phyloP scores from a whole-genome alignment of 2,797 vertebrate species.

The Clarias platycephalus region DNA sequence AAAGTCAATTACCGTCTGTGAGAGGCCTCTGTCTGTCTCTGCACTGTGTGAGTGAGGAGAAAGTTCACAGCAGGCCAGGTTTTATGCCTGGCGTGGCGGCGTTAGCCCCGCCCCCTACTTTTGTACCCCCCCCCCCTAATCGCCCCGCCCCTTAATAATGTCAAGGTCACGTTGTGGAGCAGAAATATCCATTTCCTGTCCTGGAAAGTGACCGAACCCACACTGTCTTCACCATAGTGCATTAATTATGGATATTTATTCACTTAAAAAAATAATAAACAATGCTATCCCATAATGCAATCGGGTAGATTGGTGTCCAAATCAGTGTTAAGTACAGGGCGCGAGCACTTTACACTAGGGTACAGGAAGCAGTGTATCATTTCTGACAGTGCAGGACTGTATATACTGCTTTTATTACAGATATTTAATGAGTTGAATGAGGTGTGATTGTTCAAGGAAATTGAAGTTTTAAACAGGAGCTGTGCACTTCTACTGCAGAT shows the following conservation, averaged over 20 bases:
- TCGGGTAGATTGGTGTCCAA: not conserved
- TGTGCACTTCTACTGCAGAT: not conserved
- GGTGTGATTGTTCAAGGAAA: not conserved
- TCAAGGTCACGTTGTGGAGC: constrained; percentile 69
- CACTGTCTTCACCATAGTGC: not conserved
- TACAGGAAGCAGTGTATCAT: not conserved
- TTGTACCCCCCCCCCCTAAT: not conserved
- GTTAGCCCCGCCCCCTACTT: constrained; percentile 62
- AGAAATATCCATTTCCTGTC: not conserved
- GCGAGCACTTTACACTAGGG: not conserved
- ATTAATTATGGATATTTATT: not conserved
- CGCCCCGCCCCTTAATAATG: constrained; percentile 68
- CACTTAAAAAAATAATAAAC: not conserved
- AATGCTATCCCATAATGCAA: not conserved
- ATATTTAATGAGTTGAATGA: not conserved
- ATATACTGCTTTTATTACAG: not conserved
- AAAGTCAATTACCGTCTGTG: constrained; percentile 72
- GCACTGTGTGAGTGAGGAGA: constrained; percentile 73
- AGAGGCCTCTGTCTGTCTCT: constrained; percentile 65
- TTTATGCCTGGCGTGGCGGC: constrained; percentile 64
- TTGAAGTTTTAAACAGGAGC: not conserved
- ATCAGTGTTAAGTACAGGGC: not conserved
- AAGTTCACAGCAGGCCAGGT: constrained; percentile 33
- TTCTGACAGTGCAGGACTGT: not conserved
- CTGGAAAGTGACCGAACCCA: not conserved